A percentile compares a stretch with the other conserved stretches of the same genome.
phyloP scores from a whole-genome alignment of 2,113 vertebrate genomes.

The Periophthalmodon schlosseri region DNA sequence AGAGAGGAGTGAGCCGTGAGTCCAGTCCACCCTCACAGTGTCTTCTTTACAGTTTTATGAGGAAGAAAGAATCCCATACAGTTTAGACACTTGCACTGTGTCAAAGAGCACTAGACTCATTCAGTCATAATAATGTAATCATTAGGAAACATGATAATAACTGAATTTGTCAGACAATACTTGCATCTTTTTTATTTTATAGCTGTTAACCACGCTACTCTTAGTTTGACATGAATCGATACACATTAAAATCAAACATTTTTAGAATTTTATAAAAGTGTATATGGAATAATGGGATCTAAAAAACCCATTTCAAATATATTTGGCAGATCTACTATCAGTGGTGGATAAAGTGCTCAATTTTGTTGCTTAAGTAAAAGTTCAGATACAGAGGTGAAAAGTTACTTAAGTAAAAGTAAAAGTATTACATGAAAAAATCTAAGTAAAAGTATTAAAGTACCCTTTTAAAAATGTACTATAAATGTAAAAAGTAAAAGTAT shows the following conservation, averaged over 20 bases:
- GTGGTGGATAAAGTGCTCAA: no score
- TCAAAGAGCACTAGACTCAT: not conserved
- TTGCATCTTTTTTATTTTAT: no score
- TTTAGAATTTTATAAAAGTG: not conserved
- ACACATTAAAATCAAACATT: no score
- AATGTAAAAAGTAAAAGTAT: no score
- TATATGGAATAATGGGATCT: not conserved
- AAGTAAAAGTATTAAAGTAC: no score
- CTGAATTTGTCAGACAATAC: no score
- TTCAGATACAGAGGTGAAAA: no score
- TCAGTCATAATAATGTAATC: not conserved
- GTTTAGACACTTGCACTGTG: not conserved
- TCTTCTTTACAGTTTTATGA: conserved; percentile 10
- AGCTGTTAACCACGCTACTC: not conserved
- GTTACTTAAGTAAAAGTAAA: no score
- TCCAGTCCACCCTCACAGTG: conserved; percentile 36
- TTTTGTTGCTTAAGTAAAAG: no score
- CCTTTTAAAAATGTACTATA: no score
- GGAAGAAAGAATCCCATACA: not conserved
- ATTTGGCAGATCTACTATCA: not conserved
- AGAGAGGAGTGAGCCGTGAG: conserved; percentile 67
- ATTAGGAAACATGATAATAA: not conserved
- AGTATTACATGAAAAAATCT: no score
- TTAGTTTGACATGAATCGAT: not conserved
- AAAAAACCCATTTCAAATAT: no score